phyloP scores from a whole-genome alignment of 2,797 vertebrate genomes.

The Tarsius wallacei region DNA sequence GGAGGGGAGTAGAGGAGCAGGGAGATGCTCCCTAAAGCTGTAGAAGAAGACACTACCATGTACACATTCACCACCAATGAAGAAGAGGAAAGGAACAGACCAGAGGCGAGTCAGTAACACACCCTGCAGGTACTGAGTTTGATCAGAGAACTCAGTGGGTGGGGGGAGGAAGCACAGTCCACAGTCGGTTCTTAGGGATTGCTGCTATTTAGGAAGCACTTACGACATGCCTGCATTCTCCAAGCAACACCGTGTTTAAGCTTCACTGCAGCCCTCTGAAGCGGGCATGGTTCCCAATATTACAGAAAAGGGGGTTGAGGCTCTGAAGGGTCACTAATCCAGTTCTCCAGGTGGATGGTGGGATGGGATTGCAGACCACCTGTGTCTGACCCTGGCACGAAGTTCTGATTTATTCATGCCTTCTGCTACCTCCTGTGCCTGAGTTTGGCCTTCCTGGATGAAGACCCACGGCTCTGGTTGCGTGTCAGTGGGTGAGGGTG shows the following conservation, averaged over 20 bases:
- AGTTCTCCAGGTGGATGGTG: background rate
- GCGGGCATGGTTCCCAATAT: background rate
- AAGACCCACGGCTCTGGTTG: background rate
- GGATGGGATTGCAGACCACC: background rate
- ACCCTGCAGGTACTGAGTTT: rapidly evolving
- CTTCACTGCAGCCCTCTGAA: rapidly evolving
- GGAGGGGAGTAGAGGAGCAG: background rate
- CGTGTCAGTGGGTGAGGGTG: too few relatives aligned
- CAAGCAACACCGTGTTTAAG: background rate
- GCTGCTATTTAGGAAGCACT: background rate
- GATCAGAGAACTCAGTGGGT: background rate
- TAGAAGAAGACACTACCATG: background rate
- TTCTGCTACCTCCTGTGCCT: background rate
- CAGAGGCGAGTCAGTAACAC: background rate
- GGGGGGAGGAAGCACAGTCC: too few relatives aligned
- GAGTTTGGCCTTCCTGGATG: background rate
- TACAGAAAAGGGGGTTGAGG: background rate
- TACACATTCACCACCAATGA: background rate
- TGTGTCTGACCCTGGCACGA: rapidly evolving
- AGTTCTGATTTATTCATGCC: background rate
- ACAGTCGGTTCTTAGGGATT: background rate
- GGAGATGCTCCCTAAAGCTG: background rate
- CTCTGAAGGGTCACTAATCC: background rate
- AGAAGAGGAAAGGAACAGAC: background rate
- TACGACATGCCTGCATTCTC: rapidly evolving